phyloP scores from a whole-genome alignment of 2,113 vertebrate genomes.

The Ia io region DNA sequence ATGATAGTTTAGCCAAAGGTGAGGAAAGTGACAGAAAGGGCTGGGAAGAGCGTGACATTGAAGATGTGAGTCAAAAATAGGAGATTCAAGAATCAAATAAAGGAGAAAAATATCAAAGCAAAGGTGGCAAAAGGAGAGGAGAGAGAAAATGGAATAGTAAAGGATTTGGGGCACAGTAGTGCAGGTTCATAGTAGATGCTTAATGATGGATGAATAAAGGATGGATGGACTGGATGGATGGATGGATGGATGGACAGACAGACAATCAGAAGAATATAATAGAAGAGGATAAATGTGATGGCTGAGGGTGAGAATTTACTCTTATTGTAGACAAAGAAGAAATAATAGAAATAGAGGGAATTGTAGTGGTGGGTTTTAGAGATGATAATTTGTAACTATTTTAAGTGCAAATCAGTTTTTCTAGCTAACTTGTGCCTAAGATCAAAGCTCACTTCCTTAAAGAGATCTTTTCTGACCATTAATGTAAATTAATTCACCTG shows the following conservation, averaged over 20 bases:
- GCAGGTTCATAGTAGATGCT: background rate
- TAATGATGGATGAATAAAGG: background rate
- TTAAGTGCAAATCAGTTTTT: background rate
- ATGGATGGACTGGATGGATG: background rate
- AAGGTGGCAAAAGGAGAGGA: background rate
- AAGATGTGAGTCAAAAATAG: background rate
- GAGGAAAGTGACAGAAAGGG: background rate
- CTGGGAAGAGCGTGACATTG: background rate
- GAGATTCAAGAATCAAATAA: background rate
- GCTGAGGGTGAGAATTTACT: background rate
- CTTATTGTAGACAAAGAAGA: background rate
- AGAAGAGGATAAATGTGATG: background rate
- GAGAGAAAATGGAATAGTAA: background rate
- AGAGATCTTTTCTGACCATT: background rate
- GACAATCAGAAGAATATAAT: background rate
- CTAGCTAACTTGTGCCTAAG: background rate
- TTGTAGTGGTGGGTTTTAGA: background rate
- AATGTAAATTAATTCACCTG: background rate
- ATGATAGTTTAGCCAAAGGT: background rate
- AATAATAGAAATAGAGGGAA: background rate
- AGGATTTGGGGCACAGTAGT: background rate
- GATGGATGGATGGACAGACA: background rate
- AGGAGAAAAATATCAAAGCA: background rate
- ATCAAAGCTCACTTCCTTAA: constrained; percentile 10
- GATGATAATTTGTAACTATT: background rate